Base-by-base conservation (phyloP, 2,888 invertebrate species). In the Euphydryas editha region DNA sequence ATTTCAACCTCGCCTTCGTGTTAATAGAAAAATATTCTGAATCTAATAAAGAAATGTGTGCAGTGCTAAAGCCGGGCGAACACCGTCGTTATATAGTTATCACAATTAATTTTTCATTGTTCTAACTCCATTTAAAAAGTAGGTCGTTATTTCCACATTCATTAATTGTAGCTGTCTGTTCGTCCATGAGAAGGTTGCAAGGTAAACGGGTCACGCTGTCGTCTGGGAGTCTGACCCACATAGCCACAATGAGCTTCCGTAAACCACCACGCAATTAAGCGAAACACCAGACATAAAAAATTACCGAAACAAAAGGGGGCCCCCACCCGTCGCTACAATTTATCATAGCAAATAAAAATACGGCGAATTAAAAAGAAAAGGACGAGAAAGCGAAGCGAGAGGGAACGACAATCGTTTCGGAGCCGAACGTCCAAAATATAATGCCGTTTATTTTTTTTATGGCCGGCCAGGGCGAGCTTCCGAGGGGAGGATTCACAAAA, bases 261-360 rank as follows among this genome's bases (percentile, higher is more conserved):
- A 84, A 82, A 83, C 84, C 85, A 83, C 84, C 83, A 86, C 85
- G 87, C 91, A 91, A 92, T 92, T 92, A 92, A 90, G 86, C 87
- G 81, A 82, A 84, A 87, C 90, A 88, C 85, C 87, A 90, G 91
- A 92, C 88, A 89, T 90, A 92, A 92, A 92, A 91, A 90, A 90
- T 87, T 90, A 89, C 90, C 86, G 88, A 91, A 92, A 91, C 90
- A 92, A 92, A 90, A 88, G 89, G 86, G 84, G 82, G 81, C 78
- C 79, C 78, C 77, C 72, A 77, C 78, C 81, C 83, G 75, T 82
- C 83, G 84, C 87, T 81, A 87, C 91, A 90, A 92, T 92, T 92
- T 92, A 92, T 92, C 92, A 92, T 92, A 90, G 87, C 88, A 88
- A 92, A 92, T 92, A 92, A 91, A 92, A 92, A 91, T 90, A 90